phyloP scores from a whole-genome alignment of 2,113 vertebrate genomes.

The Melozone crissalis region DNA sequence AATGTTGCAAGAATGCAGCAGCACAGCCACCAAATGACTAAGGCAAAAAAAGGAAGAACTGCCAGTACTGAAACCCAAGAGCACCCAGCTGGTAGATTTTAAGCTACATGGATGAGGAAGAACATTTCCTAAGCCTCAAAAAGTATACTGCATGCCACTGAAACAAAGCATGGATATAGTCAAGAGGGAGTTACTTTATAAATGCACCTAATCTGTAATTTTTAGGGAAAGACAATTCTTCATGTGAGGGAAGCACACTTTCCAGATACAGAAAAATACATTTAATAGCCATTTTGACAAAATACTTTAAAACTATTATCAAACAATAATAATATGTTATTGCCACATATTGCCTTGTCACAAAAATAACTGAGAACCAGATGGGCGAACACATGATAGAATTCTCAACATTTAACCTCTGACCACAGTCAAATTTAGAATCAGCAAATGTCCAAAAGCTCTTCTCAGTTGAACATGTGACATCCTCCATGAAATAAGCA shows the following conservation, averaged over 20 bases:
- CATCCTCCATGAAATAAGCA: not conserved
- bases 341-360: not conserved
- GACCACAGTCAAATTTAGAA: constrained; percentile 8
- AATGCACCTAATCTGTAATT: not conserved
- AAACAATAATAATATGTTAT: not conserved
- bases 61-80: not conserved
- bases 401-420: not conserved
- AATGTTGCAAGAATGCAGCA: not conserved
- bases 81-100: not conserved
- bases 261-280: not conserved
- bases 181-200: not conserved
- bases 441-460: not conserved
- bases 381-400: not conserved
- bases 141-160: not conserved
- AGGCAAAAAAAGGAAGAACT: not conserved
- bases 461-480: not conserved
- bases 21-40: not conserved
- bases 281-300: not conserved
- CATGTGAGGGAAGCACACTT: not conserved
- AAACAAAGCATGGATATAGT: not conserved
- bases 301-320: not conserved
- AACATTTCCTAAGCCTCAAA: not conserved
- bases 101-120: not conserved
- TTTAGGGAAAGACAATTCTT: not conserved
- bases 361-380: constrained; percentile 26